Conservation (phyloP, 2,888 invertebrate species). For the Lobophora halterata region DNA sequence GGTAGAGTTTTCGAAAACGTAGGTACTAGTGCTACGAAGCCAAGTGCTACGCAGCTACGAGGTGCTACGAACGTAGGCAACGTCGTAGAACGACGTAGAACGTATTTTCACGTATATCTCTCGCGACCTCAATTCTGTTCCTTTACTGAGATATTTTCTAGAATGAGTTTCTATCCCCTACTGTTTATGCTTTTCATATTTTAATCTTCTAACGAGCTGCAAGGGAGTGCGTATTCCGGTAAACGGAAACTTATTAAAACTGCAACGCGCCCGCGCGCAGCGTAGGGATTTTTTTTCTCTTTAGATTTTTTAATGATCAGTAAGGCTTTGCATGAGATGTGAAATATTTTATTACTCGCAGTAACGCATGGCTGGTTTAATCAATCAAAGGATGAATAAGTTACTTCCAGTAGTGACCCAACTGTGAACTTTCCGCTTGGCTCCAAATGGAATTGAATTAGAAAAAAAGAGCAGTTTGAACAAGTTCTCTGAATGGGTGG, state of each 20-base stretch:
- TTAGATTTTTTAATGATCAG: slow-evolving; percentile 11
- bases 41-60: slow-evolving; percentile 36
- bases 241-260: slow-evolving; percentile 17
- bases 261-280: slow-evolving; percentile 1
- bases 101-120: too few relatives aligned
- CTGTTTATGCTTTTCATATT: too few relatives aligned
- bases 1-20: slow-evolving; percentile 20
- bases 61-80: slow-evolving; percentile 30
- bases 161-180: too few relatives aligned
- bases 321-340: background rate
- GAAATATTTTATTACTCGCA: too few relatives aligned
- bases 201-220: slow-evolving; percentile 4
- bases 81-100: slow-evolving; percentile 5
- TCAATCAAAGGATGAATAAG: too few relatives aligned
- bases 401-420: too few relatives aligned
- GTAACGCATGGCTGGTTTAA: too few relatives aligned
- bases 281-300: slow-evolving; percentile 3
- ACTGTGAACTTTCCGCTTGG: background rate
- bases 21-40: slow-evolving; percentile 35
- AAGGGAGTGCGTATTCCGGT: slow-evolving; percentile 1
- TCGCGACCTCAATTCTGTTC: too few relatives aligned
- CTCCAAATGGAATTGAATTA: slow-evolving; percentile 16
- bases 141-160: too few relatives aligned
- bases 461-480: slow-evolving; percentile 19
- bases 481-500: slow-evolving; percentile 21